Base-by-base conservation (phyloP, 2,797 vertebrate genomes). In the Synaphobranchus kaupii region DNA sequence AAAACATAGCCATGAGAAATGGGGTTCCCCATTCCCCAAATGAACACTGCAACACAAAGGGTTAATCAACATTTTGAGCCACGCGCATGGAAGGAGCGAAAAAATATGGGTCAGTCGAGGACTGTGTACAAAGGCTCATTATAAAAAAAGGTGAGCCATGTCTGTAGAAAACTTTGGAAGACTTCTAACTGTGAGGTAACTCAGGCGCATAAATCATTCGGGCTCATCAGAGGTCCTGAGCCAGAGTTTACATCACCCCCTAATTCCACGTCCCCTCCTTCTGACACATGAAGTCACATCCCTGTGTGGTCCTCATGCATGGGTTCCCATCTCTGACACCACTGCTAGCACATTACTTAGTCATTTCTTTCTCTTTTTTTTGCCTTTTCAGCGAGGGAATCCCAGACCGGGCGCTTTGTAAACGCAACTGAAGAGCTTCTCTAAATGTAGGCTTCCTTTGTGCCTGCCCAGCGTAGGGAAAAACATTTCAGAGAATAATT, bases 401-500 rank as follows among this genome's bases (percentile, higher is more conserved):
- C 89, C 88, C 89, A 89, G 87, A 48, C 85, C 48, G 73, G 83
- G 76, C 60, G 83, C 83, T 63, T 68, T 83, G 89, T 84, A 90
- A 39, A 89, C 63, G 87, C 88, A 54, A 89, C 89, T 85, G 91
- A 91, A 84, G 87, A 48, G 50, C 87, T 83, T 90, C 60, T 91
- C 90, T 92, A 90, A 90, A 92, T 89, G 90, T 88, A 93, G 90
- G 85, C 92, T 90, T 87, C 91, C 93, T 94, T 95, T 95, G 93
- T 95, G 91, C 92, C 92, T 89, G 63, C 86, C 88, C 73, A 89
- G 92, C 90, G 93, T 89, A 89, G 89, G 88, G 88, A 88, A 91
- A 56, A 88, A 63, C 89, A 90, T 90, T 87, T 91, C 84, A 90
- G 85, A 87, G 91, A 92, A 91, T 94, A 94, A 95, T 96, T 95